Base-by-base conservation (phyloP, 2,113 vertebrate genomes). In the Dasyprocta punctata region DNA sequence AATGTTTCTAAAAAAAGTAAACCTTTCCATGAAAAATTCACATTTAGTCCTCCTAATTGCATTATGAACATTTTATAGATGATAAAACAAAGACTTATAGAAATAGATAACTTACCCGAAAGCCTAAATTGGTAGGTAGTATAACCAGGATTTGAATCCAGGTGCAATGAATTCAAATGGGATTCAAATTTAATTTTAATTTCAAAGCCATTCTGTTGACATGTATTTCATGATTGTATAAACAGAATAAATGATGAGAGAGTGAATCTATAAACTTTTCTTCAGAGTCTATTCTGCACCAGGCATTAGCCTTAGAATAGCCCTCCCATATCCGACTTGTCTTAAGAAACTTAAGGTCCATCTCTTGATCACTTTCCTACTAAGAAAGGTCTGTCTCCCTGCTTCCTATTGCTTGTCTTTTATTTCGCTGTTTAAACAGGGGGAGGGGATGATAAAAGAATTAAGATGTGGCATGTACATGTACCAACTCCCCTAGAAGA, bases 1-100 rank as follows among this genome's bases (percentile, higher is more conserved):
- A 86, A 56, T 98, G 98, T 98, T 98, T 97, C 98, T 98, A 95
- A 97, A 97, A 97, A 41, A 24, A 44, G 71, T 22, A 75, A 44
- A 75, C 24, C 44, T 75, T 44, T 44, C 2, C 41, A 28, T 77
- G 41, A 47, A 77, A 58, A 94, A 89, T 41, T 58, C 26, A 14
- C 20, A 73, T 10, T 80, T 80, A 52, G 7, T 30, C 28, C 13
- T 49, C 26, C 22, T 30, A 49, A 17, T 2, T 78, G n/a, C 41
- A 52, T 52, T 33, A 49, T 69, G 28, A 90, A 4, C 24, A 89
- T 95, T 95, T 96, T 58, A 83, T 7, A 30, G 13, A 26, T 22
- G 7, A 95, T 9, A 7, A 95, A 90, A 14, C 44, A 85, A 90
- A 90, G 19, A 3, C 58, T 86, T 78, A 16, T 24, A 92, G 7